phyloP scores from a whole-genome alignment of 2,888 invertebrate species.

The Diadegma fenestrale region DNA sequence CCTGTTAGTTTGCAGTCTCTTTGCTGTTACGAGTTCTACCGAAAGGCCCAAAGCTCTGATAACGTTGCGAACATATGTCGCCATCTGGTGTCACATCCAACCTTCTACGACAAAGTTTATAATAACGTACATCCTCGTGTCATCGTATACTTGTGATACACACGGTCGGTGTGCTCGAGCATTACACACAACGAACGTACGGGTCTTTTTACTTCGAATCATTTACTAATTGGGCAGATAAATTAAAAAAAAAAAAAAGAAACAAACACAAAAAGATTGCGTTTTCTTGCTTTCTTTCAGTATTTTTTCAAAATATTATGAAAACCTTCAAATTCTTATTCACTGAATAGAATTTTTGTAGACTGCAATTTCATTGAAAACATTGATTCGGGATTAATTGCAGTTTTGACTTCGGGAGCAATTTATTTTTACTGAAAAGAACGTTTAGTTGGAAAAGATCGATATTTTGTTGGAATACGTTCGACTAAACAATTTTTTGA shows the following conservation, averaged over 20 bases:
- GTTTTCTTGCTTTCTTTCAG: too few species aligned
- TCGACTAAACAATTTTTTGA: too few species aligned
- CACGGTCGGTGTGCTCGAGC: background rate
- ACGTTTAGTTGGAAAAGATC: background rate
- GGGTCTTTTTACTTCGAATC: slow-evolving; percentile 12
- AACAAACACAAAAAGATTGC: too few species aligned
- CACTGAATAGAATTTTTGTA: background rate
- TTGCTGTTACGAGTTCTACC: slow-evolving; percentile 53
- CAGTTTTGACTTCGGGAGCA: background rate
- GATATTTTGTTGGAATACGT: too few species aligned
- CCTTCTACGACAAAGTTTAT: slow-evolving; percentile 74
- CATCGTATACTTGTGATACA: slow-evolving; percentile 50
- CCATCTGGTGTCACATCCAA: slow-evolving; percentile 72
- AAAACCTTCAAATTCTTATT: background rate
- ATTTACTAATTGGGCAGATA: background rate
- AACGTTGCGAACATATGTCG: slow-evolving; percentile 82
- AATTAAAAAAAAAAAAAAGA: background rate
- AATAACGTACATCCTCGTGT: slow-evolving; percentile 69
- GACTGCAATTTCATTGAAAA: background rate
- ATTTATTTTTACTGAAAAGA: too few species aligned
- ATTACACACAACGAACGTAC: slow-evolving; percentile 25
- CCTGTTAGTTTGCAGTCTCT: slow-evolving; percentile 73
- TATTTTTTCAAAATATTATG: background rate
- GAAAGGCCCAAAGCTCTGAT: slow-evolving; percentile 72
- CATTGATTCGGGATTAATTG: background rate